Evolutionary conservation across 1,140 invertebrate species (phyloP).

Genomic region (Akabosia matsudoensis): DNA sequence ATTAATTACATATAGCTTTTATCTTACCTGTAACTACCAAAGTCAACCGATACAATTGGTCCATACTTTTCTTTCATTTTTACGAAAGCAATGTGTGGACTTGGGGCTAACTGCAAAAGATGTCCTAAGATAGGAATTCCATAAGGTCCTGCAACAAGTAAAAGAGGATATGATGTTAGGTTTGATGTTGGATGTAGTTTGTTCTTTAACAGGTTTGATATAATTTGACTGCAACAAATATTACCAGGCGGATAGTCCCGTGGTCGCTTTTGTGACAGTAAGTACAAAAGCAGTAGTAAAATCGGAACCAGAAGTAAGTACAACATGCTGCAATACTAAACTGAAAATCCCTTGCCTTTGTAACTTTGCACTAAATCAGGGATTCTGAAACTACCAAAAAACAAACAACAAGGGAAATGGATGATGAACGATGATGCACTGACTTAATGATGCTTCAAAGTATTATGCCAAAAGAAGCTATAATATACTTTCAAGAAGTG

Average conservation of each 20-base stretch:
- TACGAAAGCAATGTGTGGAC: slow-evolving; percentile 24
- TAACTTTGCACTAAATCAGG: too few species aligned
- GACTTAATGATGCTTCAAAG: too few species aligned
- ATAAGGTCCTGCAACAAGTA: slow-evolving; percentile 31
- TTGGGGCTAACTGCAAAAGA: slow-evolving; percentile 27
- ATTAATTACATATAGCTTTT: background rate
- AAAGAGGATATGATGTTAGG: background rate
- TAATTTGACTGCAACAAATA: background rate
- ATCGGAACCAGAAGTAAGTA: background rate
- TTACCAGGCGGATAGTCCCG: slow-evolving; percentile 34
- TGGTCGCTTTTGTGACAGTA: slow-evolving; percentile 21
- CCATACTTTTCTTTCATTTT: slow-evolving; percentile 34
- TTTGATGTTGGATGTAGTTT: background rate
- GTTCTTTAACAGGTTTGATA: background rate
- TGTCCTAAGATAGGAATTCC: slow-evolving; percentile 39
- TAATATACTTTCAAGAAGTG: too few species aligned
- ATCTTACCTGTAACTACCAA: slow-evolving; percentile 39
- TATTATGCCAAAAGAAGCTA: too few species aligned
- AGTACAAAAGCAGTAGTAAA: background rate
- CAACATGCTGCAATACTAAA: too few species aligned
- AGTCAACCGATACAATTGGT: slow-evolving; percentile 35
- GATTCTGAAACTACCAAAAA: too few species aligned
- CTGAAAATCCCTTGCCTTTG: too few species aligned
- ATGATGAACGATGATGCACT: too few species aligned
- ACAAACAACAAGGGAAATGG: too few species aligned